phyloP scores from a whole-genome alignment of 2,113 vertebrate genomes.

The Phaethon lepturus region DNA sequence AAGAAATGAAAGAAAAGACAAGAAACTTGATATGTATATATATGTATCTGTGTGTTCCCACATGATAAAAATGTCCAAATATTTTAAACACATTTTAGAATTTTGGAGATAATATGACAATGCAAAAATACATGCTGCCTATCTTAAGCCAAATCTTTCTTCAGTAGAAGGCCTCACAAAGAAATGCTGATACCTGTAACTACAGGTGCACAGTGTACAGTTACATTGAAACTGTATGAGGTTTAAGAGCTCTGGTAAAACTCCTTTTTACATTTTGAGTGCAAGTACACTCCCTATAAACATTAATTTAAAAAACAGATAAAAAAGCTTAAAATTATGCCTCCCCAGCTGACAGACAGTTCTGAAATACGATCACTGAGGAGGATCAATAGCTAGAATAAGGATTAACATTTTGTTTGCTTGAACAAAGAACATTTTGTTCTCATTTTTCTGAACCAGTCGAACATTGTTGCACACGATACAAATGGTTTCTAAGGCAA shows the following conservation, averaged over 20 bases:
- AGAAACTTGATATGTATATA: not conserved
- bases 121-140: conserved; percentile 2
- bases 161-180: conserved; percentile 8
- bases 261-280: conserved; percentile 65
- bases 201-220: not conserved
- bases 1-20: not conserved
- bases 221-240: not conserved
- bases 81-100: conserved; percentile 35
- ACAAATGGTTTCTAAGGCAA: not conserved
- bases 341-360: conserved; percentile 23
- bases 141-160: conserved; percentile 1
- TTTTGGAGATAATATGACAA: conserved; percentile 49
- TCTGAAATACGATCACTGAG: not conserved
- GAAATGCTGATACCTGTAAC: conserved; percentile 35
- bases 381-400: not conserved
- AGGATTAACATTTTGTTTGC: conserved; percentile 26
- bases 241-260: conserved; percentile 57
- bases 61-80: not conserved
- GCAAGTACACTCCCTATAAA: conserved; percentile 27
- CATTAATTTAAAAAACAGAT: conserved; percentile 17
- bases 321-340: conserved; percentile 2
- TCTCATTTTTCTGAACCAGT: conserved; percentile 3
- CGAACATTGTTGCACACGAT: not conserved
- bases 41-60: not conserved
- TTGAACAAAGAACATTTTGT: conserved; percentile 20